These are phyloP conservation scores for Nemurella pictetii DNA, from an alignment of 2,888 invertebrate genomes.

Conservation along the genomic window DNA sequence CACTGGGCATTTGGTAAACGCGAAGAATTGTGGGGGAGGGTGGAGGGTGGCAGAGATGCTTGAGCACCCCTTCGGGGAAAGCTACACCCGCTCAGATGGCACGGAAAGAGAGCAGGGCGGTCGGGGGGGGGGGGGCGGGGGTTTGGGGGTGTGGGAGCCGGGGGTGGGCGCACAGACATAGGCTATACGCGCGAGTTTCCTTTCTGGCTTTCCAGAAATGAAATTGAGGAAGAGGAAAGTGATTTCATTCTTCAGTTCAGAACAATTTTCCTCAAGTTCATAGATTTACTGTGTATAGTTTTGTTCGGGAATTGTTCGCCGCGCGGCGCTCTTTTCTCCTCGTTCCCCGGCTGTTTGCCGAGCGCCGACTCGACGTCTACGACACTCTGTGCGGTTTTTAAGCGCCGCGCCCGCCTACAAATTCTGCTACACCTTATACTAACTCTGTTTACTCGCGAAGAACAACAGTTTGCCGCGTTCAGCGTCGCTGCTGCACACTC, in stretches of 20 bases:
- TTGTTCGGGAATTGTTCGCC: neutral
- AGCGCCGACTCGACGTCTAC: neutral
- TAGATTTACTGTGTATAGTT: slow-evolving; percentile 12
- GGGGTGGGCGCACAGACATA: neutral
- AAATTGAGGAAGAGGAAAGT: slow-evolving; percentile 29
- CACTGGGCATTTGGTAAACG: slow-evolving; percentile 25
- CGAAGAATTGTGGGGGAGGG: slow-evolving; percentile 22
- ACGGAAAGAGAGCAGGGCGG: neutral
- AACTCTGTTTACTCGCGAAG: neutral
- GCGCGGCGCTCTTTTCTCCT: neutral
- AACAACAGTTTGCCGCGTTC: neutral
- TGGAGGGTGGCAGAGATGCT: slow-evolving; percentile 9
- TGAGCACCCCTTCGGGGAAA: slow-evolving; percentile 31
- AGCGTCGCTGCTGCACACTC: no score
- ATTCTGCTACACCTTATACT: neutral
- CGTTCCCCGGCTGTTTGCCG: neutral
- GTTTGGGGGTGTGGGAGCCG: neutral
- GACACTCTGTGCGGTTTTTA: neutral
- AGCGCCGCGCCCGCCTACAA: neutral
- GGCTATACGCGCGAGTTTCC: slow-evolving; percentile 18
- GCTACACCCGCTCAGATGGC: slow-evolving; percentile 17
- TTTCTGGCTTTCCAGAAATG: slow-evolving; percentile 27
- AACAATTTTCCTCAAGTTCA: slow-evolving; percentile 23
- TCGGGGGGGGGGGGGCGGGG: neutral
- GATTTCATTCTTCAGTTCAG: slow-evolving; percentile 28